phyloP scores from a whole-genome alignment of 2,888 invertebrate species.

The Lycophotia porphyrea region DNA sequence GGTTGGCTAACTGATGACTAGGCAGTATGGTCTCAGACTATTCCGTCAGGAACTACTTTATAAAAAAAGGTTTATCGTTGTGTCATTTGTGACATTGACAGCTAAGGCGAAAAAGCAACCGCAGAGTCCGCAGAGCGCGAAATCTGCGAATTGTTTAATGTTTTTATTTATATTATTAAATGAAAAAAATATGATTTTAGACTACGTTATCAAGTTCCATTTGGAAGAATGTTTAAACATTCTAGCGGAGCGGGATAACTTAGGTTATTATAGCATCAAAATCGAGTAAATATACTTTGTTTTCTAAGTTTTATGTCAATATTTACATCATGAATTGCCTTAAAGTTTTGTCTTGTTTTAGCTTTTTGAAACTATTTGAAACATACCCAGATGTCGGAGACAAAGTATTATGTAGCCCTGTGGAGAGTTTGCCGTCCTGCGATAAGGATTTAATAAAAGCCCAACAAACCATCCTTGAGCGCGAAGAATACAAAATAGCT shows the following conservation, averaged over 20 bases:
- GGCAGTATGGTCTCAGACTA: too few relatives aligned
- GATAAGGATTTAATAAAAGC: conserved; percentile 91
- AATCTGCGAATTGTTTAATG: conserved; percentile 2
- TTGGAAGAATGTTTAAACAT: conserved; percentile 91
- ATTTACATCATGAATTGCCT: conserved; percentile 5
- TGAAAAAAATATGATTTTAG: conserved; percentile 79
- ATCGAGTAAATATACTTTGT: conserved; percentile 91
- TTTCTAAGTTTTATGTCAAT: neutral
- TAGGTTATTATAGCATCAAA: conserved; percentile 92
- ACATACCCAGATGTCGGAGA: conserved; percentile 92
- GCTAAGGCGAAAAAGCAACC: neutral
- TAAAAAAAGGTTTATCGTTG: too few relatives aligned
- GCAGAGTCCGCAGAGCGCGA: neutral
- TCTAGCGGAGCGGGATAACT: conserved; percentile 90
- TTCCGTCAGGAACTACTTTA: too few relatives aligned
- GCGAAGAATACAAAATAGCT: conserved; percentile 78
- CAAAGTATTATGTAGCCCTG: conserved; percentile 92
- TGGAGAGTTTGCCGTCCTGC: conserved; percentile 91
- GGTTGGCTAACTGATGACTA: too few relatives aligned
- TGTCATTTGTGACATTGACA: neutral
- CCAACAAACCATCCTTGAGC: conserved; percentile 90
- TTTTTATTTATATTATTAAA: neutral
- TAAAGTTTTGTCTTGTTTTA: conserved; percentile 76
- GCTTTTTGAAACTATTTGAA: conserved; percentile 93
- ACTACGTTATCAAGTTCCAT: conserved; percentile 91